Evolutionary conservation across 2,113 vertebrate species (phyloP).

Genomic region (Ciconia boyciana): DNA sequence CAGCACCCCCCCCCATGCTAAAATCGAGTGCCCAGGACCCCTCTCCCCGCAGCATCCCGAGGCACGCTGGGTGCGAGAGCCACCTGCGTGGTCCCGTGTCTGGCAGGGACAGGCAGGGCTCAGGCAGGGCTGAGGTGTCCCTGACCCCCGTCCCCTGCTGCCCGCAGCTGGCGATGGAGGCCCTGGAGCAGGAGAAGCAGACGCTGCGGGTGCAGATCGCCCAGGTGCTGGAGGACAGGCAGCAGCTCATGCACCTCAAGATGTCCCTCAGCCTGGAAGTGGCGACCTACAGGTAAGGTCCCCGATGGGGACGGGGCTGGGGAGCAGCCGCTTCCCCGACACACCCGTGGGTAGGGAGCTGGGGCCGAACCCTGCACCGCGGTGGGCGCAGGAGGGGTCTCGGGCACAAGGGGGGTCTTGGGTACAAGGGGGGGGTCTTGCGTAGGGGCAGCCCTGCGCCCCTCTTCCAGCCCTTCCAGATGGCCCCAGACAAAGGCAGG

Average conservation of each 20-base stretch:
- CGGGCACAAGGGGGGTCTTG: background rate
- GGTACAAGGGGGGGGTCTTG: background rate
- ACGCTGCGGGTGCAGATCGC: constrained; percentile 70
- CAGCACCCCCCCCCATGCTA: background rate
- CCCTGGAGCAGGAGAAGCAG: constrained; percentile 77
- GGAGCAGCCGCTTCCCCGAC: background rate
- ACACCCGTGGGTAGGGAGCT: rapidly evolving
- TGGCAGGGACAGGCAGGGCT: background rate
- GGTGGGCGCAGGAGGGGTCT: background rate
- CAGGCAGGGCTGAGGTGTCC: background rate
- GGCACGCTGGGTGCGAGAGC: background rate
- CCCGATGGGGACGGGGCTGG: background rate
- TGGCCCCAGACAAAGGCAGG: constrained; percentile 65
- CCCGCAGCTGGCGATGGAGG: constrained; percentile 67
- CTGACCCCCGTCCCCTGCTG: background rate
- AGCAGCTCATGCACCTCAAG: constrained; percentile 76
- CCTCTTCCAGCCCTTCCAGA: constrained; percentile 53
- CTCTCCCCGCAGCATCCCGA: background rate
- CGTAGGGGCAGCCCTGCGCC: background rate
- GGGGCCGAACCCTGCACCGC: background rate
- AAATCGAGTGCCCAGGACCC: rapidly evolving
- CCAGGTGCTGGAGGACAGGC: constrained; percentile 73
- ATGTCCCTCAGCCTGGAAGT: constrained; percentile 78
- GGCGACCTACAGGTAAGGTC: constrained; percentile 74
- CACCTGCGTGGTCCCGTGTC: rapidly evolving